A percentile compares a stretch with the other conserved stretches of the same genome.
phyloP scores from a whole-genome alignment of 2,888 invertebrate genomes.

The Eucera pruinosa region DNA sequence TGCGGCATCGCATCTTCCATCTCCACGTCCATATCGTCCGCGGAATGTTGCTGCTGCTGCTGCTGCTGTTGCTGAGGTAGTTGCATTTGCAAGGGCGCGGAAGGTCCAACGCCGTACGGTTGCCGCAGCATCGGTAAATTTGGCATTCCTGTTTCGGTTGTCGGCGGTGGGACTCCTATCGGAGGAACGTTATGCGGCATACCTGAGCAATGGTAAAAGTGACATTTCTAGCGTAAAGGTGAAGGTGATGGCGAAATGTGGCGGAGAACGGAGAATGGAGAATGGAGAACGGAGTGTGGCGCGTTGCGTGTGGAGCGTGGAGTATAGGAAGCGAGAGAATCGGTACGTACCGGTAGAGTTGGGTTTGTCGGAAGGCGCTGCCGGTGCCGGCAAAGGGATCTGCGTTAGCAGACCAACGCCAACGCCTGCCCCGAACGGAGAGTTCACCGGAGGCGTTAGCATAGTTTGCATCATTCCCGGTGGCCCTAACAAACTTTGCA shows the following conservation, averaged over 20 bases:
- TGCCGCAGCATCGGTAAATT: slow-evolving; percentile 81
- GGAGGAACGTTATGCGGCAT: slow-evolving; percentile 84
- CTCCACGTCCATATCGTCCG: slow-evolving; percentile 93
- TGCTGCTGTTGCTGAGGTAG: slow-evolving; percentile 80
- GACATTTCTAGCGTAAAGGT: no score
- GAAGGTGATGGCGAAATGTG: no score
- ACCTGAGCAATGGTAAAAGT: slow-evolving; percentile 71
- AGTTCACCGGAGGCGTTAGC: slow-evolving; percentile 81
- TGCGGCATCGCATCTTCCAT: slow-evolving; percentile 87
- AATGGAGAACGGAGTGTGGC: no score
- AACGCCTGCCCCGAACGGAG: slow-evolving; percentile 82
- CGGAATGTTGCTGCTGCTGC: slow-evolving; percentile 85
- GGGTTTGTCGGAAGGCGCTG: slow-evolving; percentile 83
- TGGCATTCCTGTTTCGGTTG: slow-evolving; percentile 80
- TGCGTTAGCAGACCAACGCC: slow-evolving; percentile 81
- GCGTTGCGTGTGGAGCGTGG: no score
- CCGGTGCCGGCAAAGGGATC: slow-evolving; percentile 83
- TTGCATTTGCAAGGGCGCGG: slow-evolving; percentile 78
- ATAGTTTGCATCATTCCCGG: slow-evolving; percentile 83
- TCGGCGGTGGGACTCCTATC: slow-evolving; percentile 83
- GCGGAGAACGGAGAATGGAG: no score
- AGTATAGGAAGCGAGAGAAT: no score
- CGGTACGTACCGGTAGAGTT: slow-evolving; percentile 79
- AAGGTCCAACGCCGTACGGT: slow-evolving; percentile 81
- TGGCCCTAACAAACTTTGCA: slow-evolving; percentile 83